These are phyloP conservation scores for Tholera decimalis DNA, from an alignment of 2,888 invertebrate species.

Conservation along the genomic window DNA sequence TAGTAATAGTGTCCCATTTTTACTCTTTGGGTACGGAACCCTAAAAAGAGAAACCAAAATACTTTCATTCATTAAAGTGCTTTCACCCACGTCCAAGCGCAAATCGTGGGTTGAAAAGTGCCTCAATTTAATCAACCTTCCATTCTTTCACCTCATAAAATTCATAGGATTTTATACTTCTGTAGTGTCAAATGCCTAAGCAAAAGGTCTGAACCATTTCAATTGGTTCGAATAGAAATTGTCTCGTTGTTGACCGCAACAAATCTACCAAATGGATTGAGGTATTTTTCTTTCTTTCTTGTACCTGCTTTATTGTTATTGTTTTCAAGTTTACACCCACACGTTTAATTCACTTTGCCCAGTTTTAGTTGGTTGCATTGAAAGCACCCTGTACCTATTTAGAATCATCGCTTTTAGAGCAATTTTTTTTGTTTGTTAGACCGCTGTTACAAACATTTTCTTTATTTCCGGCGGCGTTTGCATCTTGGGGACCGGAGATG, in stretches of 20 bases:
- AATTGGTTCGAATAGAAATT: constrained; percentile 57
- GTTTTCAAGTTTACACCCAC: not conserved
- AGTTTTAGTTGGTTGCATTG: not conserved
- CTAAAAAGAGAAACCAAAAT: not conserved
- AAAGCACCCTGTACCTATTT: not conserved
- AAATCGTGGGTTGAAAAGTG: constrained; percentile 13
- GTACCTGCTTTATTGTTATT: constrained; percentile 38
- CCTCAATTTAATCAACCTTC: constrained; percentile 39
- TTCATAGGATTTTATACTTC: constrained; percentile 17
- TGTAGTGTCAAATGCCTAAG: constrained; percentile 7
- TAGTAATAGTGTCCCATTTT: too few relatives aligned
- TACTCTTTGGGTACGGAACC: too few relatives aligned
- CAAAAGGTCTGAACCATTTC: constrained; percentile 33
- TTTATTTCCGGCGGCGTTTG: too few relatives aligned
- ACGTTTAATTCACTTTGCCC: constrained; percentile 5
- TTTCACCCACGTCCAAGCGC: not conserved
- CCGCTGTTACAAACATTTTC: too few relatives aligned
- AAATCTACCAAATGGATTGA: constrained; percentile 50
- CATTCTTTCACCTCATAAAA: constrained; percentile 35
- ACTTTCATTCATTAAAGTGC: constrained; percentile 29
- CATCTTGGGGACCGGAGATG: too few relatives aligned
- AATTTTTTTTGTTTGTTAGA: too few relatives aligned
- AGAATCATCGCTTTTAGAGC: too few relatives aligned
- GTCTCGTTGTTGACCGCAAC: constrained; percentile 44
- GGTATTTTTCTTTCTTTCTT: constrained; percentile 25